phyloP scores from a whole-genome alignment of 2,797 vertebrate species.

The Neomorphus geoffroyi region DNA sequence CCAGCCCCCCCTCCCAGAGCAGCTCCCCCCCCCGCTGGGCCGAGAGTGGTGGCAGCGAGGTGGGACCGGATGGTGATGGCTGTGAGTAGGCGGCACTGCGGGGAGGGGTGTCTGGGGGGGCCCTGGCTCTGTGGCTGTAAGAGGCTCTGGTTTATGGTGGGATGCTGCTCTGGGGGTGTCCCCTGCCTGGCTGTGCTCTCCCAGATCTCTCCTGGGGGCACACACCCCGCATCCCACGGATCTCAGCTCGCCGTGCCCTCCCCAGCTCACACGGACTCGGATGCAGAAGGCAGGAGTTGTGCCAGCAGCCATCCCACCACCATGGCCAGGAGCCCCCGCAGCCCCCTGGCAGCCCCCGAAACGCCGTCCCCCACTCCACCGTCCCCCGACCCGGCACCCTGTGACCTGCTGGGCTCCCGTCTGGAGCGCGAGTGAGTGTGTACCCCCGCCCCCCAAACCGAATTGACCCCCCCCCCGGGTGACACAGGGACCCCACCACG shows the following conservation, averaged over 20 bases:
- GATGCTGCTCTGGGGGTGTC: not conserved
- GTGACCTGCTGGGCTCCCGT: conserved; percentile 60
- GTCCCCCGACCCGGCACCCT: not conserved
- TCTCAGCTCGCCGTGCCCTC: fast-evolving
- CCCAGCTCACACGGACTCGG: conserved; percentile 65
- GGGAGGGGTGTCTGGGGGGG: fast-evolving
- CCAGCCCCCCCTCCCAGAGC: not conserved
- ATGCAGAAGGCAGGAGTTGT: conserved; percentile 27
- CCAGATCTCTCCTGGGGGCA: not conserved
- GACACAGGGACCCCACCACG: not conserved
- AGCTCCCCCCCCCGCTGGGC: conserved; percentile 60
- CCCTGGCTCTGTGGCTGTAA: fast-evolving
- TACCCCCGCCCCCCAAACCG: fast-evolving
- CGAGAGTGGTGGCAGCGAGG: conserved; percentile 10
- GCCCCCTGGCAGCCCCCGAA: not conserved
- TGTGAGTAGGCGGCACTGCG: conserved; percentile 15
- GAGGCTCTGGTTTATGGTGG: not conserved
- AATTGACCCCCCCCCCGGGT: fast-evolving
- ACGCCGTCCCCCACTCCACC: not conserved
- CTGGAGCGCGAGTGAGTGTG: conserved; percentile 68
- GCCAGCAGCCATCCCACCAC: not conserved
- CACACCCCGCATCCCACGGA: fast-evolving
- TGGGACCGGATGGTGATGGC: conserved; percentile 14
- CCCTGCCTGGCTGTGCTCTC: not conserved
- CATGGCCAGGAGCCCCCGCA: not conserved